phyloP scores from a whole-genome alignment of 2,888 invertebrate species.

The Cacoxenus indagator region DNA sequence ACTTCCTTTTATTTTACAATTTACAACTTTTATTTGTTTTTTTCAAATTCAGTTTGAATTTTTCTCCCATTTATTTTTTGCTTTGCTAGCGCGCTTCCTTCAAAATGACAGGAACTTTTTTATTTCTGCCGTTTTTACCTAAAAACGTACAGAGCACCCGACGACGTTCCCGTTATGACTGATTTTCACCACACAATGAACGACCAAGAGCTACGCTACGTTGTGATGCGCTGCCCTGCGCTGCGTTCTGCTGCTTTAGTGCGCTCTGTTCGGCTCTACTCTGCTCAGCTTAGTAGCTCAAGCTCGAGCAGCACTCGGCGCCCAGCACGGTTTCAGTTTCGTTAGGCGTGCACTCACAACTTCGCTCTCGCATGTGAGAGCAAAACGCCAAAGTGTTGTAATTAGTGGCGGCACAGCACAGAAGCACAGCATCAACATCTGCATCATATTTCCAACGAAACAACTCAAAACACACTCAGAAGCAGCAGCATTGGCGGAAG shows the following conservation, averaged over 20 bases:
- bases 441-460: not conserved
- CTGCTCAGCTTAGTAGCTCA: not conserved
- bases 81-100: slow-evolving; percentile 3
- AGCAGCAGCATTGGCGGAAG: not conserved
- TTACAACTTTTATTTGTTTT: not conserved
- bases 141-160: slow-evolving; percentile 69
- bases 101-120: not conserved
- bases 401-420: slow-evolving; percentile 32
- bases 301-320: slow-evolving; percentile 17
- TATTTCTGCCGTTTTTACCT: slow-evolving; percentile 26
- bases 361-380: not conserved
- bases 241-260: not conserved
- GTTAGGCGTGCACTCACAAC: not conserved
- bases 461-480: not conserved
- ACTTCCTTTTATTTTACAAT: not conserved
- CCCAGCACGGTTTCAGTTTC: slow-evolving; percentile 25
- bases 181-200: slow-evolving; percentile 66
- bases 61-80: slow-evolving; percentile 9
- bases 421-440: slow-evolving; percentile 6
- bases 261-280: not conserved
- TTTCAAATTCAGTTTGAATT: slow-evolving; percentile 23
- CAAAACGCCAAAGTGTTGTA: slow-evolving; percentile 10
- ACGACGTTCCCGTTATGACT: slow-evolving; percentile 72
- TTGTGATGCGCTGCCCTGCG: not conserved
- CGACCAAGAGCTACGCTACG: slow-evolving; percentile 17